Evolutionary conservation across 1,140 invertebrate species (phyloP).

Genomic region (Solenopsis fugax): DNA sequence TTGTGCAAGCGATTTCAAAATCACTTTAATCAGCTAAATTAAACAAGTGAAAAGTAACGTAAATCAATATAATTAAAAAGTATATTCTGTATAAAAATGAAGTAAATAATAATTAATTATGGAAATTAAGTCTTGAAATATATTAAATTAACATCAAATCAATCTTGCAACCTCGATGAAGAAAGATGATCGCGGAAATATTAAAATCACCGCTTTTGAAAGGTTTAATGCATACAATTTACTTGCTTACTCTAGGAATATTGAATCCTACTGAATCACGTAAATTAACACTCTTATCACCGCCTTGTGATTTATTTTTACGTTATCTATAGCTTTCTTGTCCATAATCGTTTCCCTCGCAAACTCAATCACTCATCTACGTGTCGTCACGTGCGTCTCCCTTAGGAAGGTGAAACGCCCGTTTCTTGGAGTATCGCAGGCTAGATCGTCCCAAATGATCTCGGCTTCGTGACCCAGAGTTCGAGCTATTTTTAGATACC

Average conservation of each 20-base stretch:
- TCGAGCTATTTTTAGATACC: slow-evolving; percentile 70
- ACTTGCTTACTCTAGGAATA: background rate
- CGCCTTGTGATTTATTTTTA: slow-evolving; percentile 16
- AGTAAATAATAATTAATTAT: background rate
- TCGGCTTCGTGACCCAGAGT: slow-evolving; percentile 70
- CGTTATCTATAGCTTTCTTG: slow-evolving; percentile 5
- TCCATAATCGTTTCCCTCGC: slow-evolving; percentile 2
- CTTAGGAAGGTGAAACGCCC: slow-evolving; percentile 54
- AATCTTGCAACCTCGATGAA: background rate
- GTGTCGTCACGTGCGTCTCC: slow-evolving; percentile 65
- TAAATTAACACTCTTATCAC: slow-evolving; percentile 31
- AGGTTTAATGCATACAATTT: background rate
- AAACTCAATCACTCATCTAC: slow-evolving; percentile 40
- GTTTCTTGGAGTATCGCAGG: slow-evolving; percentile 68
- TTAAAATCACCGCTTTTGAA: background rate
- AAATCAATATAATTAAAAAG: slow-evolving; percentile 2
- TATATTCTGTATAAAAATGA: background rate
- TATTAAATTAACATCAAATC: background rate
- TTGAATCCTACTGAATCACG: background rate
- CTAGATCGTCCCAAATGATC: slow-evolving; percentile 59
- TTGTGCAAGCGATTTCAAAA: background rate
- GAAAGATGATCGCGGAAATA: background rate
- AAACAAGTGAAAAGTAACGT: background rate
- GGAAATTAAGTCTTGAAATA: background rate
- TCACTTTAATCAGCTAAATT: background rate